Conservation (phyloP, 2,888 invertebrate species). For the Hemistola chrysoprasaria region DNA sequence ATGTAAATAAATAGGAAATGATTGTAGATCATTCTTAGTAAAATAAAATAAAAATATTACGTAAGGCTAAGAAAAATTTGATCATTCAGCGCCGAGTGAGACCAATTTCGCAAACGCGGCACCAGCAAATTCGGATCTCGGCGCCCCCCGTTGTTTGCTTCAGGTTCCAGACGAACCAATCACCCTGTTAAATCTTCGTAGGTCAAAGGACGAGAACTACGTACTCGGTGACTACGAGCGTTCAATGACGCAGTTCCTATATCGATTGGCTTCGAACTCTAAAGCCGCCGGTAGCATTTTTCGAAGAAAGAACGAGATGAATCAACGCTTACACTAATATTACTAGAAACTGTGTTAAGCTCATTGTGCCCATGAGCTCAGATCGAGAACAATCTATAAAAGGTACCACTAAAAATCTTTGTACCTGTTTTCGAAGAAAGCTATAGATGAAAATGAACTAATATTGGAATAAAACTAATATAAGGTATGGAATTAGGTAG, state of each 20-base stretch:
- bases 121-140: constrained; percentile 2
- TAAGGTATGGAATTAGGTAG: no score
- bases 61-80: constrained; percentile 9
- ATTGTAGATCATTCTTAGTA: no score
- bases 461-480: no score
- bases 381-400: no score
- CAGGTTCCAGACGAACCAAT: constrained; percentile 35
- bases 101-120: constrained; percentile 8
- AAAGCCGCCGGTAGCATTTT: constrained; percentile 5
- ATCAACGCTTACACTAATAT: constrained; percentile 11
- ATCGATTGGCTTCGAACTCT: constrained; percentile 48
- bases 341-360: constrained; percentile 8
- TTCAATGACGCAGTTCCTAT: constrained; percentile 59
- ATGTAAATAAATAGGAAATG: no score
- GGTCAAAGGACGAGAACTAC: constrained; percentile 61
- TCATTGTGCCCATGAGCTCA: no score
- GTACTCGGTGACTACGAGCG: constrained; percentile 39
- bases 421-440: no score
- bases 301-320: constrained; percentile 5
- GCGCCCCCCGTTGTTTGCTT: constrained; percentile 19
- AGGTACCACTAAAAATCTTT: no score
- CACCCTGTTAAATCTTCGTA: constrained; percentile 31
- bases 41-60: constrained; percentile 7
- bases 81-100: constrained; percentile 7
- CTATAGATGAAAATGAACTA: no score